Base-by-base conservation (phyloP, 2,113 vertebrate species). In the Morone saxatilis region DNA sequence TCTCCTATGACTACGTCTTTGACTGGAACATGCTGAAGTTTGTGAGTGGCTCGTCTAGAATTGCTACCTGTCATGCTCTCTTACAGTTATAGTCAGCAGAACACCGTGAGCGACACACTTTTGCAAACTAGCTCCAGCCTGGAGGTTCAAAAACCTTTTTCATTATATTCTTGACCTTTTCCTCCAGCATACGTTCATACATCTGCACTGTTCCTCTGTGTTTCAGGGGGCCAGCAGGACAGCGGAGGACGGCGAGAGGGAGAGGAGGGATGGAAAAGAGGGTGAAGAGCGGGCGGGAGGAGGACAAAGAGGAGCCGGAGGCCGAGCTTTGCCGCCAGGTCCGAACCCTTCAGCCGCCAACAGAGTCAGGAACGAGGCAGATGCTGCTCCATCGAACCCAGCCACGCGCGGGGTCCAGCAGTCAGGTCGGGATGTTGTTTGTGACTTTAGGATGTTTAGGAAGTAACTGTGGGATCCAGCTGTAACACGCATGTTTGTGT, bases 1-100 rank as follows among this genome's bases (percentile, higher is more conserved):
- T 99, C 95, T 99, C 98, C 87, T 99, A 99, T 0, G 98, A 99
- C 95, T 99, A 99, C 0, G 97, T 99, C 86, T 99, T 99, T 69
- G 98, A 99, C 94, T 99, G 98, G 98, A 99, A 99, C 96, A 99
- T 99, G 98, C 96, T 99, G 75, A 99, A 99, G 95, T 99, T 99
- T 95, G 98, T 99, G 93, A 97, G 98, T 98, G 51, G 11, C n/a
- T 67, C 5, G 1, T 66, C 60, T 31, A 45, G 16, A 54, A 43
- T 50, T 31, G 13, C 9, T 8, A 13, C 8, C 31, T 40, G 6
- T 43, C 47, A 11, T 4, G 1, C 6, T 51, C 10, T 31, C 2
- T 12, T 2, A 22, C 19, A 13, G 40, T 40, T n/a, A 8, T 11
- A 11, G 11, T 62, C 1, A 2, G 7, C 53, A 20, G 36, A 22